Evolutionary conservation across 2,113 vertebrate genomes (phyloP).

Genomic region (Eubucco bourcierii): DNA sequence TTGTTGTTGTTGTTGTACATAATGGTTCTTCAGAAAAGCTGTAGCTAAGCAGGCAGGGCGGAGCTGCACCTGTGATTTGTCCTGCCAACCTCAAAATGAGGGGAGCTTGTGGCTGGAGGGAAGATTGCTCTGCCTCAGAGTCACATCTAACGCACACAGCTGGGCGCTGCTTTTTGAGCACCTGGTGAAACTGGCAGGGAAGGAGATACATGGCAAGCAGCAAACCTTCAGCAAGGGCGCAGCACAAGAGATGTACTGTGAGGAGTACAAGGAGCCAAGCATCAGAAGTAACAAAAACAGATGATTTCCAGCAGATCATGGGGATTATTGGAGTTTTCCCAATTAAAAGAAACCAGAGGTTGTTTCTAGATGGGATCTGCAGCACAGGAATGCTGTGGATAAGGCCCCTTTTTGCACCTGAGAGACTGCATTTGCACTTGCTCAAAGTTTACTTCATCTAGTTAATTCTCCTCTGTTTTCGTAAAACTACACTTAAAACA

Average conservation of each 20-base stretch:
- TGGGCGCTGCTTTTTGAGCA: neutral
- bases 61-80: neutral
- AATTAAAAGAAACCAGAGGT: neutral
- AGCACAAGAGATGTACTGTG: neutral
- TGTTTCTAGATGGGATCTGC: neutral
- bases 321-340: neutral
- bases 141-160: neutral
- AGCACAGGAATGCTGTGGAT: neutral
- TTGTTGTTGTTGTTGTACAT: neutral
- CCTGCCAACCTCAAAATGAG: neutral
- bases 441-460: neutral
- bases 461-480: neutral
- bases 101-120: neutral
- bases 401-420: neutral
- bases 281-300: neutral
- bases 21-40: neutral
- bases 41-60: neutral
- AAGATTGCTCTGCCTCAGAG: neutral
- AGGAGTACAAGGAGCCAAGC: neutral
- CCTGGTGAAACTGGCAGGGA: neutral
- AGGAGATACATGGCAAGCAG: neutral
- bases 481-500: neutral
- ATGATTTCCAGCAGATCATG: neutral
- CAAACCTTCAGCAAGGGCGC: neutral
- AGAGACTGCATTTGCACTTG: neutral